phyloP scores from a whole-genome alignment of 1,140 invertebrate species.

The Orchesella cincta region DNA sequence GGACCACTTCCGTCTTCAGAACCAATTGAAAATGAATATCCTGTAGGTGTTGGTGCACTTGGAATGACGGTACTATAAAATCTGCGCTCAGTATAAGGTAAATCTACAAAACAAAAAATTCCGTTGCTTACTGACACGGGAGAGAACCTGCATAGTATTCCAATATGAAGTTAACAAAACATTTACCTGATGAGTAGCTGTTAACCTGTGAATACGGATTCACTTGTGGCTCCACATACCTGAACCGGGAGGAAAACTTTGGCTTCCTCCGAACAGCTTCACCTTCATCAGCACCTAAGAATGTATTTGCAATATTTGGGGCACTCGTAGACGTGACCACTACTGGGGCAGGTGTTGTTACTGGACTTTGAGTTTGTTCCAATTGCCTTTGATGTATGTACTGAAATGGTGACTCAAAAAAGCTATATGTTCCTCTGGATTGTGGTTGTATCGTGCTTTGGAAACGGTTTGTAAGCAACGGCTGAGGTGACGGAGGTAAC shows the following conservation, averaged over 20 bases:
- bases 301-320: background rate
- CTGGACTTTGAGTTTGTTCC: background rate
- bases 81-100: background rate
- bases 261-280: background rate
- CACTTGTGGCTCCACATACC: background rate
- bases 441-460: too few relatives aligned
- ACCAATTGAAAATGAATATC: background rate
- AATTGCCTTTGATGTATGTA: background rate
- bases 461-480: too few relatives aligned
- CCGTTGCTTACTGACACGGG: too few relatives aligned
- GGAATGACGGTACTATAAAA: too few relatives aligned
- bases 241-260: slow-evolving; percentile 2
- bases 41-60: background rate
- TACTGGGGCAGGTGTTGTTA: background rate
- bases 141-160: too few relatives aligned
- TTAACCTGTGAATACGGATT: background rate
- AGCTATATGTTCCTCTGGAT: background rate
- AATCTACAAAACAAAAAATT: too few relatives aligned
- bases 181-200: background rate
- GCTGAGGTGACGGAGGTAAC: background rate
- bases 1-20: background rate
- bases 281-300: background rate
- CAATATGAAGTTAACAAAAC: too few relatives aligned
- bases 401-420: background rate
- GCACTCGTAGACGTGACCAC: background rate